These are phyloP conservation scores for Eupithecia exiguata DNA, from an alignment of 2,888 invertebrate species.

Conservation along the genomic window DNA sequence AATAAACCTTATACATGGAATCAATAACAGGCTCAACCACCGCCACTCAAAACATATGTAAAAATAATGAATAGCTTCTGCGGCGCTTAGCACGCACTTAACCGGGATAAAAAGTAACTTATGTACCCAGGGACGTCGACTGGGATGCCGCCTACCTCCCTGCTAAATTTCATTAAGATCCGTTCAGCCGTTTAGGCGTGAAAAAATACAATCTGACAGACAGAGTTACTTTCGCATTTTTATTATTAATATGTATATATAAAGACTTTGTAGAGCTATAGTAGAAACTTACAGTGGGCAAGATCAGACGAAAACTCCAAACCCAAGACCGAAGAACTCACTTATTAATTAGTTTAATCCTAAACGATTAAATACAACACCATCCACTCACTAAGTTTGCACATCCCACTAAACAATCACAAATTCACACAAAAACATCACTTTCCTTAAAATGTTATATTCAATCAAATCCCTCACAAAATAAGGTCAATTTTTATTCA, in stretches of 20 bases:
- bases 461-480: background rate
- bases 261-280: background rate
- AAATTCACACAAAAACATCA: constrained; percentile 31
- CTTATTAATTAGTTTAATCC: constrained; percentile 32
- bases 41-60: background rate
- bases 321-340: constrained; percentile 9
- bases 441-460: constrained; percentile 20
- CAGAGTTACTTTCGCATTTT: no score
- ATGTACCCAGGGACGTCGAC: no score
- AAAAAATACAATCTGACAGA: no score
- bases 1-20: background rate
- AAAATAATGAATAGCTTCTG: no score
- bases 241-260: no score
- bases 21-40: background rate
- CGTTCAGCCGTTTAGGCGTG: no score
- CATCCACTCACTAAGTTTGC: constrained; percentile 40
- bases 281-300: background rate
- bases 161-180: no score
- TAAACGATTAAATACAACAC: constrained; percentile 30
- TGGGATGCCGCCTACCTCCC: no score
- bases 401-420: constrained; percentile 40
- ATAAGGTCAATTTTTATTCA: constrained; percentile 4
- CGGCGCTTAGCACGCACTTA: no score
- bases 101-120: no score
- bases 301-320: background rate